phyloP scores from a whole-genome alignment of 92 coral and sea anemone species.

The Epizoanthus fatuus region DNA sequence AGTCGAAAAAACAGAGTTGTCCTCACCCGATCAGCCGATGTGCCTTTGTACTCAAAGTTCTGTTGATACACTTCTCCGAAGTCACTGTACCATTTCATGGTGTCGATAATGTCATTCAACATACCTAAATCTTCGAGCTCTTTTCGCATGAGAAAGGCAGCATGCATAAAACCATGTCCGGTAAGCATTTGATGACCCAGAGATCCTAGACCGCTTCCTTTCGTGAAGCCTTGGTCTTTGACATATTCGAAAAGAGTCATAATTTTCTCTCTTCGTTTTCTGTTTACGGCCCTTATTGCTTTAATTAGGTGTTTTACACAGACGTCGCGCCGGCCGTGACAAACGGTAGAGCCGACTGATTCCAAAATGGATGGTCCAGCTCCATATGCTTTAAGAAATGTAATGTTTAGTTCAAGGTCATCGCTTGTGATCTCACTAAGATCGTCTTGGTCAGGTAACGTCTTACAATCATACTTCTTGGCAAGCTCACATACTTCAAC shows the following conservation, averaged over 20 bases:
- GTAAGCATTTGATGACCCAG: conserved; percentile 42
- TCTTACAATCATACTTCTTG: background rate
- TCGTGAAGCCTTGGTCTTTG: conserved; percentile 36
- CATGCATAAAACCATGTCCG: conserved; percentile 38
- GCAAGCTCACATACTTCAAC: conserved; percentile 35
- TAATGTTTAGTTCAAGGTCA: conserved; percentile 17
- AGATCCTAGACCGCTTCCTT: conserved; percentile 46
- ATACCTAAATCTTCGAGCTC: conserved; percentile 24
- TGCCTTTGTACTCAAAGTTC: conserved; percentile 73
- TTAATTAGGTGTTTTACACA: conserved; percentile 2
- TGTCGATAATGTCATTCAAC: conserved; percentile 35
- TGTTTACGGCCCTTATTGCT: conserved; percentile 6
- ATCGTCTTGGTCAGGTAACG: background rate
- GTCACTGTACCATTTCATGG: conserved; percentile 79
- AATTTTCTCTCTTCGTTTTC: conserved; percentile 12
- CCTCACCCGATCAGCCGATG: conserved; percentile 82
- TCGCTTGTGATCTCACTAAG: conserved; percentile 7
- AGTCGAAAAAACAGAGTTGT: conserved; percentile 70
- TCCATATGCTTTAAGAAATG: background rate
- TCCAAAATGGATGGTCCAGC: background rate
- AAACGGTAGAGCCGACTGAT: background rate
- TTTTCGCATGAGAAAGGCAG: conserved; percentile 34
- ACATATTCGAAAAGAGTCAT: conserved; percentile 25
- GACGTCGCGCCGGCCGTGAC: background rate
- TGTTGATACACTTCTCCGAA: conserved; percentile 80